A percentile compares a stretch with the other conserved stretches of the same genome.
phyloP scores from a whole-genome alignment of 2,113 vertebrate genomes.

The Halichoerus grypus region DNA sequence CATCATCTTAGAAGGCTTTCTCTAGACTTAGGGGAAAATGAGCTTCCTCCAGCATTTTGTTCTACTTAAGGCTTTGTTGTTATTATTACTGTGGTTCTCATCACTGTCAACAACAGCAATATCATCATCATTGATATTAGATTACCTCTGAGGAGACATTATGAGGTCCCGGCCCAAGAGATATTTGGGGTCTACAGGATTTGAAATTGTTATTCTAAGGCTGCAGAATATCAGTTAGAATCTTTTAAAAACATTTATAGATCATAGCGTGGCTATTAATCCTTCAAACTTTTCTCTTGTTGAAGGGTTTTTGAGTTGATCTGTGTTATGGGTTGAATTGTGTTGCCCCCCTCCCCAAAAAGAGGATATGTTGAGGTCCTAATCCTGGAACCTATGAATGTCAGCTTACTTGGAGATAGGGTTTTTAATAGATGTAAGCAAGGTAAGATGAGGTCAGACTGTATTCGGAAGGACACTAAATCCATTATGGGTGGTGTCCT shows the following conservation, averaged over 20 bases:
- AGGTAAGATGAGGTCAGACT: no score
- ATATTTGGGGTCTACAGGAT: neutral
- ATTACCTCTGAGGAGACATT: neutral
- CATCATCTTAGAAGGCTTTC: no score
- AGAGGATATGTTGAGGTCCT: neutral
- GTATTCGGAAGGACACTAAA: neutral
- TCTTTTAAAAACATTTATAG: neutral
- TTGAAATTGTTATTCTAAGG: neutral
- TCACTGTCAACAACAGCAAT: neutral
- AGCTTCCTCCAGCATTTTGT: neutral
- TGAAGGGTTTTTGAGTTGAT: neutral
- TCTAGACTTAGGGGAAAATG: neutral
- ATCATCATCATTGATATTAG: neutral
- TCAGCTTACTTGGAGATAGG: no score
- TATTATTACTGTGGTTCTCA: neutral
- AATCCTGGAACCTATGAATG: accelerated
- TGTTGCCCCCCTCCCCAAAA: accelerated
- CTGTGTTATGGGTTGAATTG: no score
- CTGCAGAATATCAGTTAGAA: neutral
- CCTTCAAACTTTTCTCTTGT: neutral
- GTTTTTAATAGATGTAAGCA: neutral
- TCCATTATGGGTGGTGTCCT: neutral
- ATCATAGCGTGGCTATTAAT: accelerated
- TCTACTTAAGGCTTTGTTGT: neutral
- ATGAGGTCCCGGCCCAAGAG: neutral